Conservation (phyloP, 2,888 invertebrate genomes). For the Cyaniris semiargus region DNA sequence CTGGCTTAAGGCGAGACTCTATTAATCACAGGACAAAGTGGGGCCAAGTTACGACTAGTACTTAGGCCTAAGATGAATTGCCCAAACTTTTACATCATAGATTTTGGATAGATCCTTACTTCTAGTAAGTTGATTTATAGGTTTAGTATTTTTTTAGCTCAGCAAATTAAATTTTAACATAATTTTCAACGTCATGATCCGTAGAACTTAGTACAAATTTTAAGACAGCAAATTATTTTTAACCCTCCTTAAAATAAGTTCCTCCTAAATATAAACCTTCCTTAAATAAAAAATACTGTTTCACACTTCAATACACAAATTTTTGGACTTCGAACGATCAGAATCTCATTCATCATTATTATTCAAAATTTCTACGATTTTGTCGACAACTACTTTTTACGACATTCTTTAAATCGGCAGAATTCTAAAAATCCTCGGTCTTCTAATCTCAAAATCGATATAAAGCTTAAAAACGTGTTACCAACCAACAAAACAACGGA, state of each 20-base stretch:
- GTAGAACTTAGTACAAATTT: no score
- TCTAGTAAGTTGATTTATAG: neutral
- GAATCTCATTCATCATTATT: no score
- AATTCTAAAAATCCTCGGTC: neutral
- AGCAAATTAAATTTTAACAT: neutral
- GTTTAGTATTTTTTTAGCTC: neutral
- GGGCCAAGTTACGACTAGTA: neutral
- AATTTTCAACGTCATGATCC: no score
- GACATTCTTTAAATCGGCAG: neutral
- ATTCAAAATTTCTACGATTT: no score
- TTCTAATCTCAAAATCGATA: conserved; percentile 17
- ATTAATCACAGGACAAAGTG: conserved; percentile 16
- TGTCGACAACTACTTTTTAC: no score
- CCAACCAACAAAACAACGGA: conserved; percentile 24
- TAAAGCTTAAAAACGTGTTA: conserved; percentile 22
- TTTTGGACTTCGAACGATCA: no score
- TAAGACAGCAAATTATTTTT: no score
- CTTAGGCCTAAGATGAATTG: conserved; percentile 8
- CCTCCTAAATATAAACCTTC: no score
- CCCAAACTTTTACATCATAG: neutral
- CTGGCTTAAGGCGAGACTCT: neutral
- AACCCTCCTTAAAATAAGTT: no score
- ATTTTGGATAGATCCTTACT: neutral
- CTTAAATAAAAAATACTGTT: no score
- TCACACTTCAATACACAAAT: no score